Evolutionary conservation across 2,797 vertebrate genomes (phyloP), one percentile per base, ranked within the genome.

Genomic region (Neosilurus mollespiculum): DNA sequence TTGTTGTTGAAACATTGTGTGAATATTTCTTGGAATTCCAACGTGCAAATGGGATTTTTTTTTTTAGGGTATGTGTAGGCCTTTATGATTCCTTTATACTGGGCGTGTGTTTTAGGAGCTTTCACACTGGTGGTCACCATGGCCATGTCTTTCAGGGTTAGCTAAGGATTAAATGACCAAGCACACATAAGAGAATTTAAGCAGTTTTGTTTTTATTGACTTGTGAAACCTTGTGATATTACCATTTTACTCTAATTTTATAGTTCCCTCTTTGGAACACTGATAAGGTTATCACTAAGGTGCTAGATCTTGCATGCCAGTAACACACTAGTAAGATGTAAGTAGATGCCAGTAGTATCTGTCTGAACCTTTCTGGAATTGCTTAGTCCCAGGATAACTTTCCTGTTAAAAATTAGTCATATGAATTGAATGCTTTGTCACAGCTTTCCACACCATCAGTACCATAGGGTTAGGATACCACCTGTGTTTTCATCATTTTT

Each of bases 1-100:
- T 20, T 20, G 43, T n/a, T 24, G n/a, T 34, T 49, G 43, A 16
- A 12, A n/a, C 0, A 9, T 11, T 49, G 20, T 37, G 66, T 59
- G 66, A 87, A 84, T 86, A 86, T 87, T 90, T 89, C 78, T 76
- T 87, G 89, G 89, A 89, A 88, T 83, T 83, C 61, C 70, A 78
- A 90, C 87, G 89, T 51, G 18, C 7, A 49, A 82, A 81, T 78
- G 49, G 49, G 76, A 26, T 15, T 85, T 90, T 85, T 89, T 10
- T 34, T 90, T 85, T 89, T 10, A 59, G 15, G 51, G 16, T 72
- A 5, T 53, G 49, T 54, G 2, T 30, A 9, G 0, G 15, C 4
- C 26, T 2, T n/a, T 62, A n/a, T n/a, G 83, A 89, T 30, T 51
- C 80, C 64, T 30, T 86, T 72, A 78, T 89, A 85, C 90, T 88